These are phyloP conservation scores for Brienomyrus brachyistius DNA, from an alignment of 2,113 vertebrate species.

Conservation along the genomic window DNA sequence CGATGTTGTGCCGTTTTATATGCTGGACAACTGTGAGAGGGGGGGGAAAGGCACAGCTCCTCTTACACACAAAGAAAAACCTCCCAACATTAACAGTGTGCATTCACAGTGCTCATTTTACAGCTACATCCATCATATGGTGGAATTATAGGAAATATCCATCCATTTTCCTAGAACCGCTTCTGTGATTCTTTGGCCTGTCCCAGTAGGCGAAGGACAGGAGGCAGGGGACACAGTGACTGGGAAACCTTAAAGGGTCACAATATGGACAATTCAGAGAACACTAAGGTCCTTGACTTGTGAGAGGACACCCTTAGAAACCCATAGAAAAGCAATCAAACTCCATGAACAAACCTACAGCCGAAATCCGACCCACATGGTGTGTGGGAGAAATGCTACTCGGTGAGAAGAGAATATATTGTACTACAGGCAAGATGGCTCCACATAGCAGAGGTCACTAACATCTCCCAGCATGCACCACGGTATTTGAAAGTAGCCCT, in stretches of 20 bases:
- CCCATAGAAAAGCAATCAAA: background rate
- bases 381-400: background rate
- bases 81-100: background rate
- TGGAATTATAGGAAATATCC: background rate
- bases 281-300: background rate
- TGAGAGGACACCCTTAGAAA: background rate
- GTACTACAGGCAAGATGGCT: background rate
- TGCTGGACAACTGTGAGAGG: constrained; percentile 86
- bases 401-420: background rate
- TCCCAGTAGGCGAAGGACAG: background rate
- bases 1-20: constrained; percentile 96
- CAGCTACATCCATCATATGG: background rate
- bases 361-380: background rate
- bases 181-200: background rate
- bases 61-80: background rate
- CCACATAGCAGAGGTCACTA: background rate
- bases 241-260: background rate
- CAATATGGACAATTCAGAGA: background rate
- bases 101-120: background rate
- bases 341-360: background rate
- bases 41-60: constrained; percentile 28
- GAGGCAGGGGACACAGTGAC: background rate
- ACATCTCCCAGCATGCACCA: background rate
- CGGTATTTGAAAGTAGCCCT: background rate
- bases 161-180: background rate